Conservation (phyloP, 2,113 vertebrate genomes). For the Solea senegalensis region DNA sequence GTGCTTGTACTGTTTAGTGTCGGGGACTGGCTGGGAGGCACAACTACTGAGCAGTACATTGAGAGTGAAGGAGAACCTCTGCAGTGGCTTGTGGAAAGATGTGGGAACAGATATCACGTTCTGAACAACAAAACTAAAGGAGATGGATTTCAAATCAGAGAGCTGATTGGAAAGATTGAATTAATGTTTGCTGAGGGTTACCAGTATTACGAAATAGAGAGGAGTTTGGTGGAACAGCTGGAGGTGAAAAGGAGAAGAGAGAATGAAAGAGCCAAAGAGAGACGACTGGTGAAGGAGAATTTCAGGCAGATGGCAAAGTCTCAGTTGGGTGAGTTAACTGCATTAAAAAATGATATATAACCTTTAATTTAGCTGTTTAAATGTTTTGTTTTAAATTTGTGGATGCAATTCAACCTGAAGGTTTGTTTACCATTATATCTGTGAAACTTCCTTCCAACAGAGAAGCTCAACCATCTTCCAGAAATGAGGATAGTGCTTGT, state of each 20-base stretch:
- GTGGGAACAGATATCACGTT: constrained; percentile 70
- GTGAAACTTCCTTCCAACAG: constrained; percentile 44
- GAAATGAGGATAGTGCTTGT: constrained; percentile 61
- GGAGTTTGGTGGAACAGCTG: constrained; percentile 40
- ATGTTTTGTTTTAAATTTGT: neutral
- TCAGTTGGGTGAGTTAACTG: constrained; percentile 63
- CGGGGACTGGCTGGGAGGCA: constrained; percentile 73
- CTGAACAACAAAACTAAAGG: constrained; percentile 66
- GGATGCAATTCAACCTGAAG: neutral
- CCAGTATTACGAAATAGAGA: constrained; percentile 45
- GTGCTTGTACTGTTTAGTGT: constrained; percentile 69
- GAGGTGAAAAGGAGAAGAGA: constrained; percentile 45
- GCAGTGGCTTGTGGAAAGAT: constrained; percentile 60
- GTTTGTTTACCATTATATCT: neutral
- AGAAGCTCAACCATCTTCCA: constrained; percentile 23
- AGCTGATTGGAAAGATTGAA: constrained; percentile 75
- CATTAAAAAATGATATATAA: constrained; percentile 2
- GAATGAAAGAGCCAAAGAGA: constrained; percentile 38
- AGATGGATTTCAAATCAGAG: constrained; percentile 69
- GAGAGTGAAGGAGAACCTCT: constrained; percentile 74
- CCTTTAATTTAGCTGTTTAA: neutral
- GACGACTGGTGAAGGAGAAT: constrained; percentile 36
- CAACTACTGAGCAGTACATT: constrained; percentile 61
- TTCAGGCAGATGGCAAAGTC: constrained; percentile 47
- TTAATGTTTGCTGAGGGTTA: constrained; percentile 37